phyloP scores from a whole-genome alignment of 2,888 invertebrate species.

The Nymphalis polychloros region DNA sequence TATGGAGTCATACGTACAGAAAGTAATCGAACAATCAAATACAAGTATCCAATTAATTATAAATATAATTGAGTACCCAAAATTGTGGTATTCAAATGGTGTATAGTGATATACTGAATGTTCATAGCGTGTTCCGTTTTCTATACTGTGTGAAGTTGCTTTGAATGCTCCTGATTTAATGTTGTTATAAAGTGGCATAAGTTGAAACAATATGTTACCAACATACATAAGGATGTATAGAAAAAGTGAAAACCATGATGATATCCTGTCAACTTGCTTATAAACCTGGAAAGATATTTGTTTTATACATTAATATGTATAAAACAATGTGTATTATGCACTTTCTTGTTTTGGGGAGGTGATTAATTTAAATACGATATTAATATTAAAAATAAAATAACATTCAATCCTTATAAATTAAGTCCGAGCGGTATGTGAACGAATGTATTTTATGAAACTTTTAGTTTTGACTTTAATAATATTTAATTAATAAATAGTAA shows the following conservation, averaged over 20 bases:
- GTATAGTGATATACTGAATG: slow-evolving; percentile 9
- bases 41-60: not conserved
- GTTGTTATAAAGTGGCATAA: slow-evolving; percentile 14
- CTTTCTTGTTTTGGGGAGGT: too few species aligned
- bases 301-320: too few species aligned
- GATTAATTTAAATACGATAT: too few species aligned
- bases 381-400: too few species aligned
- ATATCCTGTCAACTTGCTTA: slow-evolving; percentile 14
- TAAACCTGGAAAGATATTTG: slow-evolving; percentile 14
- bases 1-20: slow-evolving; percentile 13
- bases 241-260: slow-evolving; percentile 6
- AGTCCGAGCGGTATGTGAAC: too few species aligned
- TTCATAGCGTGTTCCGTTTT: slow-evolving; percentile 18
- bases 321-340: too few species aligned
- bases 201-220: not conserved
- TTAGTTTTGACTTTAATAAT: too few species aligned
- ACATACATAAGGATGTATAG: slow-evolving; percentile 8
- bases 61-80: slow-evolving; percentile 5
- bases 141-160: not conserved
- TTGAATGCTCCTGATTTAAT: slow-evolving; percentile 12
- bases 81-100: slow-evolving; percentile 15
- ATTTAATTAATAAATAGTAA: too few species aligned
- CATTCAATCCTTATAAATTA: too few species aligned
- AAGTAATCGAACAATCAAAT: slow-evolving; percentile 7
- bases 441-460: too few species aligned